These are phyloP conservation scores for Sinotaia quadrata DNA, from an alignment of 2,888 invertebrate species.

Conservation along the genomic window DNA sequence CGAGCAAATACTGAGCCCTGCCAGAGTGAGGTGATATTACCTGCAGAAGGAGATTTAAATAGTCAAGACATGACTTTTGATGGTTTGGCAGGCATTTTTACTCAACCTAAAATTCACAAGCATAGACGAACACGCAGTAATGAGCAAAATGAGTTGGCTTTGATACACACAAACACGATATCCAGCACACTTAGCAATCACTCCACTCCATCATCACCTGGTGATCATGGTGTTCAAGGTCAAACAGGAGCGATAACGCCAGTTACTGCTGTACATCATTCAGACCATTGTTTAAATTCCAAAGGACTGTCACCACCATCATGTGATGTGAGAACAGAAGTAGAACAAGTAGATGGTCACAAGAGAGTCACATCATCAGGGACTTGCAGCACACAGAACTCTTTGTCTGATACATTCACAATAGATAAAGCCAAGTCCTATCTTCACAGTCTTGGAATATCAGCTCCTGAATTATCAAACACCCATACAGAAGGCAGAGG, in stretches of 20 bases:
- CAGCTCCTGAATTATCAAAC: neutral
- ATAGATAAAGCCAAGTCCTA: constrained; percentile 55
- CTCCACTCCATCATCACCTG: no score
- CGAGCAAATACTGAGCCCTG: neutral
- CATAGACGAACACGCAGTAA: constrained; percentile 43
- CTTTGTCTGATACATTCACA: constrained; percentile 57
- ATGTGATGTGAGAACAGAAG: neutral
- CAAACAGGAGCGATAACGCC: neutral
- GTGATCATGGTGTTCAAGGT: neutral
- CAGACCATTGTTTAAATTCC: no score
- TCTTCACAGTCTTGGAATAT: constrained; percentile 26
- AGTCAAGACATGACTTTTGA: constrained; percentile 1
- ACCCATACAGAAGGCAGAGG: neutral
- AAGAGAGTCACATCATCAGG: neutral
- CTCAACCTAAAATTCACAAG: constrained; percentile 53
- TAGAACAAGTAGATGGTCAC: neutral
- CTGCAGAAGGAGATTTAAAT: neutral
- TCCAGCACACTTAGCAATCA: no score
- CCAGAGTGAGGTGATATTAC: neutral
- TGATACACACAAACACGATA: neutral
- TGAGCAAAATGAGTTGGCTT: constrained; percentile 27
- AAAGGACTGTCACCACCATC: no score
- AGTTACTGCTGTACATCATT: no score
- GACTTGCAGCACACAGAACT: neutral
- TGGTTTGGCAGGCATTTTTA: constrained; percentile 45